Evolutionary conservation across 2,113 vertebrate genomes (phyloP).

Genomic region (Caretta caretta): DNA sequence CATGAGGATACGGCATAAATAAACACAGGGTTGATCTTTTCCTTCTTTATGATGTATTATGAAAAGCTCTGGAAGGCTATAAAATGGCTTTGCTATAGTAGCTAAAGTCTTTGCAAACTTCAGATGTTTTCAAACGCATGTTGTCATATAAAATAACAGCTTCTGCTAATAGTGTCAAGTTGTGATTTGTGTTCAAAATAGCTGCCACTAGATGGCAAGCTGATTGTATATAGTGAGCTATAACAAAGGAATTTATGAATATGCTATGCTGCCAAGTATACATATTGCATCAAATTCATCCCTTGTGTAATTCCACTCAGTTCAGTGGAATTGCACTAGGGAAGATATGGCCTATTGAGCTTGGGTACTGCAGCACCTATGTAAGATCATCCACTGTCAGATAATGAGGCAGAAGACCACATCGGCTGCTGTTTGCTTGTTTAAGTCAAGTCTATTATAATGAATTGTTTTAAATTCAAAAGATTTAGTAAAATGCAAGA

Average conservation of each 20-base stretch:
- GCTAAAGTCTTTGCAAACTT: background rate
- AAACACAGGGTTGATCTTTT: background rate
- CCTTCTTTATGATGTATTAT: background rate
- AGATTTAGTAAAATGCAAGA: conserved; percentile 41
- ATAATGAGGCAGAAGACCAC: background rate
- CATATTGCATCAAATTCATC: conserved; percentile 31
- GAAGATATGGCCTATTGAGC: conserved; percentile 54
- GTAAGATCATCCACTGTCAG: background rate
- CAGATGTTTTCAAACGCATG: background rate
- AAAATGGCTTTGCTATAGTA: background rate
- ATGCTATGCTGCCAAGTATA: conserved; percentile 59
- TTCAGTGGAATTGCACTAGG: conserved; percentile 37
- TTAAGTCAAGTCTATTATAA: conserved; percentile 38
- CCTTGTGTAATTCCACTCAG: conserved; percentile 17
- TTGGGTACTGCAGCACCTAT: conserved; percentile 33
- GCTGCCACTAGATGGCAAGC: conserved; percentile 84
- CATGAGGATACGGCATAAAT: background rate
- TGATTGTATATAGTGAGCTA: conserved; percentile 63
- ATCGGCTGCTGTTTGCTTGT: background rate
- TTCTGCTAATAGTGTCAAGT: background rate
- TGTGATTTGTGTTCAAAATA: conserved; percentile 67
- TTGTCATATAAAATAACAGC: background rate
- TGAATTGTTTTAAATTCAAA: conserved; percentile 47
- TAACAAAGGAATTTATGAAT: conserved; percentile 64
- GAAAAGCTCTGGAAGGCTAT: background rate